Percentiles rank a stretch among this genome's conserved stretches.
These are phyloP conservation scores for Neodontobutis hainanensis DNA, from an alignment of 2,113 vertebrate genomes.

Conservation along the genomic window DNA sequence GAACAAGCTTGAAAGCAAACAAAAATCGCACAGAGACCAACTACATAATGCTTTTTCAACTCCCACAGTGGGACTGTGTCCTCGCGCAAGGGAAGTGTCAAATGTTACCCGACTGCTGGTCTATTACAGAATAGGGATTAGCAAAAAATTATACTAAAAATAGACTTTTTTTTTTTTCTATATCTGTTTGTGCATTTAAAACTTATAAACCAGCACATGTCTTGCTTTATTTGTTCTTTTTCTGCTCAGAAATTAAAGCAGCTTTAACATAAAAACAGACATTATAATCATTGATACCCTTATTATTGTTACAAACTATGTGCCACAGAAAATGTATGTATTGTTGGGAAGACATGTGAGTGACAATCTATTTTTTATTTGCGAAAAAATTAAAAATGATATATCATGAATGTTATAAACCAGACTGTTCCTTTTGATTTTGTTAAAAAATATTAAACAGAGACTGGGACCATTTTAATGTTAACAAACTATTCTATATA, in stretches of 20 bases:
- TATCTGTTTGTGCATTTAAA: not conserved
- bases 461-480: not conserved
- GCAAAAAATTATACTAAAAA: not conserved
- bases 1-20: not conserved
- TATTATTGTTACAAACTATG: not conserved
- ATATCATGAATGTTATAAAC: not conserved
- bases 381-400: not conserved
- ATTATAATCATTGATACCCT: not conserved
- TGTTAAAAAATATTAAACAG: not conserved
- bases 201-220: not conserved
- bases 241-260: too few relatives aligned
- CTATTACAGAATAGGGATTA: not conserved
- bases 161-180: not conserved
- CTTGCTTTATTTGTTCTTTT: too few relatives aligned
- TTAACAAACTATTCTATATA: not conserved
- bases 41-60: not conserved
- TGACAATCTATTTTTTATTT: conserved; percentile 1
- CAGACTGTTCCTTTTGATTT: not conserved
- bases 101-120: conserved; percentile 5
- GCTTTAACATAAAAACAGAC: too few relatives aligned
- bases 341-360: not conserved
- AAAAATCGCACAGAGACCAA: not conserved
- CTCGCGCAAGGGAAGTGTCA: not conserved
- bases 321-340: not conserved
- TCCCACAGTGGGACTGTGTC: conserved; percentile 28